Conservation (phyloP, 2,888 invertebrate species). For the Drosophila quinaria region DNA sequence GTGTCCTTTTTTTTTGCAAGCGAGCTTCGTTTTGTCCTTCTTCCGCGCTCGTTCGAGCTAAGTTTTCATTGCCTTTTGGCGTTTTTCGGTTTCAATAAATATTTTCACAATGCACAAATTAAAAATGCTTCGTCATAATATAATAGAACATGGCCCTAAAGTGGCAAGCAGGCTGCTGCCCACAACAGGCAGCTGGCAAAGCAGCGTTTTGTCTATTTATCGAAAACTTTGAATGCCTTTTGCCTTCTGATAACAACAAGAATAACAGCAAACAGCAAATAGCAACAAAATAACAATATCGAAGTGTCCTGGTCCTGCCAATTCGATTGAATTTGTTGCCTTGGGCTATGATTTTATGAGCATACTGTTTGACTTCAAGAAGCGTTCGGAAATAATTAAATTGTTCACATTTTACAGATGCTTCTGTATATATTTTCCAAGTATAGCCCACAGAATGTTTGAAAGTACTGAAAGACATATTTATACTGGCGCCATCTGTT, state of each 20-base stretch:
- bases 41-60: conserved; percentile 30
- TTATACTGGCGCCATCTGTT: conserved; percentile 45
- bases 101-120: conserved; percentile 80
- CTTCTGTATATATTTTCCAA: conserved; percentile 40
- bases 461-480: conserved; percentile 14
- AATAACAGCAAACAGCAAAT: conserved; percentile 18
- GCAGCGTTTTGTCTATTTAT: conserved; percentile 66
- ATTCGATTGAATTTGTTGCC: conserved; percentile 81
- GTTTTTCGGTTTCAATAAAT: conserved; percentile 79
- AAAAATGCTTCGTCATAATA: conserved; percentile 76
- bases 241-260: conserved; percentile 55
- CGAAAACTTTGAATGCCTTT: conserved; percentile 65
- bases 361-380: conserved; percentile 62
- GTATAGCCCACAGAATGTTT: conserved; percentile 48
- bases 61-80: conserved; percentile 62
- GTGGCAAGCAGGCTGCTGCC: conserved; percentile 25
- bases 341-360: conserved; percentile 77
- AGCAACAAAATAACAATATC: conserved; percentile 32
- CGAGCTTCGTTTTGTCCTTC: conserved; percentile 18
- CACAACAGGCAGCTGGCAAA: conserved; percentile 41
- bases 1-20: conserved; percentile 18
- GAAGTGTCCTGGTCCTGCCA: conserved; percentile 55
- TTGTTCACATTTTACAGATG: conserved; percentile 66
- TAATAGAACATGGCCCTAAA: conserved; percentile 54
- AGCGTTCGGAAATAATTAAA: conserved; percentile 73